Evolutionary conservation across 2,797 vertebrate genomes (phyloP).

Genomic region (Chrosomus eos): DNA sequence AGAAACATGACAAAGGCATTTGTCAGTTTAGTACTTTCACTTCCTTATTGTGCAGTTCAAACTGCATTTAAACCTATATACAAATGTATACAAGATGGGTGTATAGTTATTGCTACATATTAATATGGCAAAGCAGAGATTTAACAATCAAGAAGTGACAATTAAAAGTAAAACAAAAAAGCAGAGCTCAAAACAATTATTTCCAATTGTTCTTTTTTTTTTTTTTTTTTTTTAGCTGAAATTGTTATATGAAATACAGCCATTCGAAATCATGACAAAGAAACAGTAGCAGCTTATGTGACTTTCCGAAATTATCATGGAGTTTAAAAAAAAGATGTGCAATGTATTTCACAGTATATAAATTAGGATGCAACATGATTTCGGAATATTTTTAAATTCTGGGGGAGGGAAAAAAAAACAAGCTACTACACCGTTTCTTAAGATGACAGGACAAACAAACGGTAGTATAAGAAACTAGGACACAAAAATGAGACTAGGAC

Average conservation of each 20-base stretch:
- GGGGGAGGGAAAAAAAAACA: neutral
- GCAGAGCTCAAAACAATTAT: neutral
- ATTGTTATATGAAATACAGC: neutral
- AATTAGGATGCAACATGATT: neutral
- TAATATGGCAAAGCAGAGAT: neutral
- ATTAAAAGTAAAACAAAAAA: neutral
- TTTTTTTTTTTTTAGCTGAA: neutral
- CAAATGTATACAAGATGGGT: neutral
- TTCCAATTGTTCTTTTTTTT: neutral
- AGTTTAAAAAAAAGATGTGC: neutral
- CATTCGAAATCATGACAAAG: neutral
- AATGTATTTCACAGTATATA: slow-evolving; percentile 18
- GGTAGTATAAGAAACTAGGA: neutral
- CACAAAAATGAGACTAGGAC: neutral
- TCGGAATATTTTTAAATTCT: neutral
- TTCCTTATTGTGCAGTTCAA: neutral
- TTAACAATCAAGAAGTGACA: neutral
- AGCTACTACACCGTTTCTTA: neutral
- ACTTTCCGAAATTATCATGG: neutral
- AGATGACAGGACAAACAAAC: neutral
- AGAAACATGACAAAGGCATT: neutral
- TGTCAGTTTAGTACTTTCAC: neutral
- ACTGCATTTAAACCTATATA: neutral
- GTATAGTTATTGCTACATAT: neutral
- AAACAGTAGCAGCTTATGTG: neutral